Evolutionary conservation across 2,113 vertebrate species (phyloP), one percentile per base, ranked within the genome.

Genomic region (Megaptera novaeangliae): DNA sequence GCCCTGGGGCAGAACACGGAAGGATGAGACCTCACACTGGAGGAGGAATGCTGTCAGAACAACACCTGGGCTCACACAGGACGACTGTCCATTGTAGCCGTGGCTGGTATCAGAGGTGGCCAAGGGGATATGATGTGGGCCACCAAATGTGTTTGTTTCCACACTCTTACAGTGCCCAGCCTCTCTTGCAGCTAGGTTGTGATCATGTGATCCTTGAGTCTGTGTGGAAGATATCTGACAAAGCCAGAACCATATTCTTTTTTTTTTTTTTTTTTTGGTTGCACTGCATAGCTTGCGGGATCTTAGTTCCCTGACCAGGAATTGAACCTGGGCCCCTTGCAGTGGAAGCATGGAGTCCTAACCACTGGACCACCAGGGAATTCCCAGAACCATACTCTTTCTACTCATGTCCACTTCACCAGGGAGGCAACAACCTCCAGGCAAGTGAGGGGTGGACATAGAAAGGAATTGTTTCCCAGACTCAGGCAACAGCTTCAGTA

Each of bases 121-220:
- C 27, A 14, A 12, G 1, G 5, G 1, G 6, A 5, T 69, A n/a
- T 31, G 15, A 59, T 4, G 4, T 55, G 29, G n/a, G 13, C 13
- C 44, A 59, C 52, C n/a, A 46, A 39, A 46, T 31, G 5, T 83
- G 64, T 61, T 49, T 64, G 64, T 55, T 21, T 41, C 27, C 12
- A 25, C 1, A 34, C 5, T 81, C 12, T 41, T 61, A 18, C 10
- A 31, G 27, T 57, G 44, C 34, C 68, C 39, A 71, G 63, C 21
- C 36, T 55, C 74, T 61, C 34, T 39, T n/a, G 61, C 55, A 78
- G 44, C 55, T 29, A 59, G 55, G 71, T 12, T 72, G 77, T 64
- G 36, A 34, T 52, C 69, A 39, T 25, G 29, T 80, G 34, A 63
- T 69, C n/a, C n/a, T 59, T 82, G 25, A 63, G n/a, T 44, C 5